Percentiles rank a stretch among this genome's conserved stretches.
Evolutionary conservation across 2,797 vertebrate genomes (phyloP).

Genomic region (Mormyrops attenuatus): DNA sequence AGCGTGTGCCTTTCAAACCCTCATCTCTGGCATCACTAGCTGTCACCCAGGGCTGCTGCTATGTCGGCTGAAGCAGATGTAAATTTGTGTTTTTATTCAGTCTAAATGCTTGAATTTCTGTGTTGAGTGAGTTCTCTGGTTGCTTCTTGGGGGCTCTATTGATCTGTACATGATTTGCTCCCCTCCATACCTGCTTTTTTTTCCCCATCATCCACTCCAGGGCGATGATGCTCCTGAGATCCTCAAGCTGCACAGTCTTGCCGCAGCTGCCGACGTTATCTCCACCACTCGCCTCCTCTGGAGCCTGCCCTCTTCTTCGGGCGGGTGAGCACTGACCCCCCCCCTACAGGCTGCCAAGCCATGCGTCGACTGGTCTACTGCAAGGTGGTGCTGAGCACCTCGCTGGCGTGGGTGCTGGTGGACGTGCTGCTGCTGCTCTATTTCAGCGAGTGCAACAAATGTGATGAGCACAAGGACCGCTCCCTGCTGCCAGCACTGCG

Average conservation of each 20-base stretch:
- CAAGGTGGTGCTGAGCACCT: conserved; percentile 94
- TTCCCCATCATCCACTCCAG: not conserved
- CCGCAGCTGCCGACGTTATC: not conserved
- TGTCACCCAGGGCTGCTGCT: not conserved
- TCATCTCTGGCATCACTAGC: not conserved
- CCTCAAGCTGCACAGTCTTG: conserved; percentile 19
- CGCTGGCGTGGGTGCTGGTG: conserved; percentile 88
- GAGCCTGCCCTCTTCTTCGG: not conserved
- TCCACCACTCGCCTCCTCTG: not conserved
- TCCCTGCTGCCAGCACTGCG: conserved; percentile 88
- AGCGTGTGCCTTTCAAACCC: not conserved
- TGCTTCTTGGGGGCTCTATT: not conserved
- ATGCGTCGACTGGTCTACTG: conserved; percentile 92
- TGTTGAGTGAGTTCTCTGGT: not conserved
- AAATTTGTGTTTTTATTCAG: not conserved
- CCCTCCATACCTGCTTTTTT: conserved; percentile 11
- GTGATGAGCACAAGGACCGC: conserved; percentile 81
- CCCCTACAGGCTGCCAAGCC: conserved; percentile 30
- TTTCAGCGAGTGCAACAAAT: conserved; percentile 95
- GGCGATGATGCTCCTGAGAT: conserved; percentile 19
- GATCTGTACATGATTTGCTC: not conserved
- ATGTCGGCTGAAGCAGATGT: not conserved
- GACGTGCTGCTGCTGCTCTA: conserved; percentile 87
- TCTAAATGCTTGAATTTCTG: not conserved
- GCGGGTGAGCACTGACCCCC: not conserved